Base-by-base conservation (phyloP, 2,888 invertebrate genomes). In the Chalcis sispes region DNA sequence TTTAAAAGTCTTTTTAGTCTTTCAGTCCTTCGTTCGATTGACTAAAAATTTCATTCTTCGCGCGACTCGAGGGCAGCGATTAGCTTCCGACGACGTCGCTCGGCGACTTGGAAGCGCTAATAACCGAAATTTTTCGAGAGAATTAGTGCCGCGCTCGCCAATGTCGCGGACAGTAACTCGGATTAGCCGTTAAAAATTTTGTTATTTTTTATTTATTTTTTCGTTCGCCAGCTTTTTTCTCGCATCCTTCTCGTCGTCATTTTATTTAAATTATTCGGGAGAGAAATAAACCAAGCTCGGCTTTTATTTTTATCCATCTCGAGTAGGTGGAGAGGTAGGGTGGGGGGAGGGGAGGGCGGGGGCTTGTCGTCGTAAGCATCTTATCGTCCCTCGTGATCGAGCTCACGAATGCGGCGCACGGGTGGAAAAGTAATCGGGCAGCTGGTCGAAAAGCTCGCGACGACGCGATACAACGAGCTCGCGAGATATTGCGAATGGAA, bases 41-140 rank as follows among this genome's bases (percentile, higher is more conserved):
- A 2, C 42, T 8, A 13, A 42, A 42, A 42, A 42, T 13, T n/a
- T n/a, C n/a, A n/a, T n/a, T n/a, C n/a, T n/a, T n/a, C n/a, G n/a
- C n/a, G n/a, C n/a, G n/a, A n/a, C n/a, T n/a, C n/a, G n/a, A n/a
- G n/a, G n/a, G n/a, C n/a, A n/a, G n/a, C n/a, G n/a, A n/a, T n/a
- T n/a, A n/a, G n/a, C n/a, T n/a, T n/a, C 46, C 27, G 5, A 27
- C 46, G 8, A 27, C 23, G 18, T 20, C 36, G 27, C 64, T 32
- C 62, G 46, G 10, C 15, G 20, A 32, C 13, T 32, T 50, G 29
- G 50, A 4, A 56, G 56, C 8, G 46, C 20, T 58, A 58, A 69
- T 58, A 58, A 69, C 46, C 73, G 65, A 79, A 77, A 79, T 75
- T 59, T 78, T 75, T 70, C 54, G 71, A 67, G 62, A 70, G 77